These are phyloP conservation scores for Gila orcuttii DNA, from an alignment of 2,113 vertebrate species.

Conservation along the genomic window DNA sequence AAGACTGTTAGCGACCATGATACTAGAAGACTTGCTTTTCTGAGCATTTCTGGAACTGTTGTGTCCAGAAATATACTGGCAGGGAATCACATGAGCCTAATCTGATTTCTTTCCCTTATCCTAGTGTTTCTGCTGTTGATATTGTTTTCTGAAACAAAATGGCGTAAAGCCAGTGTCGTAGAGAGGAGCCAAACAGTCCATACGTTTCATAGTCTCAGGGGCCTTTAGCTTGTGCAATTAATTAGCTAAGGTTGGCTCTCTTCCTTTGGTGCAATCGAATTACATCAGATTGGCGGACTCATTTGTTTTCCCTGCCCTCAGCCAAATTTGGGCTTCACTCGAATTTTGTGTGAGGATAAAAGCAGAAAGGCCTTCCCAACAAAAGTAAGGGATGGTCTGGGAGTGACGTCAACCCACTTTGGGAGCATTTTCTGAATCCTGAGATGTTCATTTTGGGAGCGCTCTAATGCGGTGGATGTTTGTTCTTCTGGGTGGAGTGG, in stretches of 20 bases:
- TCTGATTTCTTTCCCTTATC: constrained; percentile 45
- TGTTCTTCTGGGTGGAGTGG: constrained; percentile 33
- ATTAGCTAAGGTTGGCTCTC: constrained; percentile 17
- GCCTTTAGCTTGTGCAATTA: constrained; percentile 25
- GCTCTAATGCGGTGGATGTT: constrained; percentile 60
- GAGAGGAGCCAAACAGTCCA: constrained; percentile 35
- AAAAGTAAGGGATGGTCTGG: constrained; percentile 8
- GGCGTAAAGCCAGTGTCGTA: constrained; percentile 3
- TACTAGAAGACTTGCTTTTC: not conserved
- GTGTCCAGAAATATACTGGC: not conserved
- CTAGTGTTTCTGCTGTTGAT: constrained; percentile 18
- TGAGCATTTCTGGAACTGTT: not conserved
- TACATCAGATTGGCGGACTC: constrained; percentile 12
- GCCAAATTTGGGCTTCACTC: constrained; percentile 32
- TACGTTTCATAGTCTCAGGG: not conserved
- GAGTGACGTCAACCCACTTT: constrained; percentile 12
- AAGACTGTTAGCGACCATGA: not conserved
- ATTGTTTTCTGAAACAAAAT: constrained; percentile 27
- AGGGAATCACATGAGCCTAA: constrained; percentile 59
- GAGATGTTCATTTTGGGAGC: constrained; percentile 52
- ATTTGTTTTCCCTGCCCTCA: constrained; percentile 44
- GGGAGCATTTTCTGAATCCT: constrained; percentile 40
- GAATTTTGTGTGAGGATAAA: constrained; percentile 28
- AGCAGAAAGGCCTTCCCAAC: constrained; percentile 3
- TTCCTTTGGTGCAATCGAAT: constrained; percentile 20